phyloP scores from a whole-genome alignment of 2,113 vertebrate genomes.

The Dipodomys merriami region DNA sequence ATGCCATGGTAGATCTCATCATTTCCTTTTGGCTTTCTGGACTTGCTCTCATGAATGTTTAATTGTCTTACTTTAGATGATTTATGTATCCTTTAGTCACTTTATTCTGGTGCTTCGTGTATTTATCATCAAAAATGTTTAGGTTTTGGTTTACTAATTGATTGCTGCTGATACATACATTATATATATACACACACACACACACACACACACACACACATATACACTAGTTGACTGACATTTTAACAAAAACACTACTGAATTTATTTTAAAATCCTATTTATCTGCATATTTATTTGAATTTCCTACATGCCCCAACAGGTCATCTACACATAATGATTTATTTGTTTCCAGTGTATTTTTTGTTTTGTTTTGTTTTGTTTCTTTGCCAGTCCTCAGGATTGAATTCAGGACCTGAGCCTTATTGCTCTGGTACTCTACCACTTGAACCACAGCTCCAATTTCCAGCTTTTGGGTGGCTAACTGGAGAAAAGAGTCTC shows the following conservation, averaged over 20 bases:
- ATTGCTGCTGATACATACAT: neutral
- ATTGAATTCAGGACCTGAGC: no score
- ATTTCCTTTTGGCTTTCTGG: constrained; percentile 27
- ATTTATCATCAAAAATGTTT: constrained; percentile 1
- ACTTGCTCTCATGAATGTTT: constrained; percentile 25
- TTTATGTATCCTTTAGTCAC: neutral
- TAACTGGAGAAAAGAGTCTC: no score
- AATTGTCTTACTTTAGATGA: constrained; percentile 10
- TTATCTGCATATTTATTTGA: neutral
- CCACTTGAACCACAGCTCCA: no score
- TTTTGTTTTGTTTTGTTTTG: neutral
- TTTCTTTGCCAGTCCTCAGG: no score
- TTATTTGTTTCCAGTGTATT: neutral
- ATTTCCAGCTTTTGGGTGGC: no score
- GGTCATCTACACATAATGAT: neutral
- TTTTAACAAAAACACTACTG: neutral
- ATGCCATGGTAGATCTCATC: neutral
- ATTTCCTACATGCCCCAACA: neutral
- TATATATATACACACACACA: neutral
- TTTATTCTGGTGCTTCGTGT: neutral
- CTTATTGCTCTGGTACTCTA: no score
- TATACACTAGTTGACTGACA: neutral
- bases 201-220: no score
- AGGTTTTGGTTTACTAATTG: neutral
- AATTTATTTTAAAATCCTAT: neutral